Evolutionary conservation across 1,140 invertebrate genomes (phyloP).

Genomic region (Caenorhabditis remanei): DNA sequence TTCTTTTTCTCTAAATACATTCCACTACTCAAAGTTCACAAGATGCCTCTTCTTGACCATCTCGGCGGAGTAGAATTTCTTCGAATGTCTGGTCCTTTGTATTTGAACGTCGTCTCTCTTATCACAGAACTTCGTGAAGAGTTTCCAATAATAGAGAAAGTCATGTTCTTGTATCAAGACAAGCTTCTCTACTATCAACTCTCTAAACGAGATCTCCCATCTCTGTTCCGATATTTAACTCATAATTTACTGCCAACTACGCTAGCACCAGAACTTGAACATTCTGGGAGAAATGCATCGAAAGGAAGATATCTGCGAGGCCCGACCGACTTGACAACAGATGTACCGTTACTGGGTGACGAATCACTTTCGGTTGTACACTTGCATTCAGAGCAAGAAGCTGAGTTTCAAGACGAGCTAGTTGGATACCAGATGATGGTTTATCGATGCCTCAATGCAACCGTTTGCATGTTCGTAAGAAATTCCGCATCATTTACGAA

Average conservation of each 20-base stretch:
- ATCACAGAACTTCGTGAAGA: conserved; percentile 64
- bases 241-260: conserved; percentile 66
- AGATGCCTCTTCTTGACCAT: conserved; percentile 67
- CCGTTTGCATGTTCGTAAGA: conserved; percentile 68
- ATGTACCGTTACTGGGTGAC: conserved; percentile 60
- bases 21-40: conserved; percentile 52
- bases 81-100: conserved; percentile 61
- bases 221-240: conserved; percentile 64
- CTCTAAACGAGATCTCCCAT: conserved; percentile 59
- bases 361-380: conserved; percentile 62
- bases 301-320: conserved; percentile 65
- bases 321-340: conserved; percentile 61
- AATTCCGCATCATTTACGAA: conserved; percentile 18
- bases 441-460: conserved; percentile 67
- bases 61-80: conserved; percentile 67
- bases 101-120: conserved; percentile 62
- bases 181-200: conserved; percentile 66
- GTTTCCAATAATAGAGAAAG: conserved; percentile 66
- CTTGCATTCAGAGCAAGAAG: conserved; percentile 45
- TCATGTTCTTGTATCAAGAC: conserved; percentile 67
- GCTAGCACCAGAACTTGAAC: conserved; percentile 40
- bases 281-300: conserved; percentile 30
- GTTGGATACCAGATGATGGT: conserved; percentile 61
- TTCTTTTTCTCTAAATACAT: conserved; percentile 66
- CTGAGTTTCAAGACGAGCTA: conserved; percentile 58